Conservation (phyloP, 2,888 invertebrate genomes). For the Drosophila neonasuta region DNA sequence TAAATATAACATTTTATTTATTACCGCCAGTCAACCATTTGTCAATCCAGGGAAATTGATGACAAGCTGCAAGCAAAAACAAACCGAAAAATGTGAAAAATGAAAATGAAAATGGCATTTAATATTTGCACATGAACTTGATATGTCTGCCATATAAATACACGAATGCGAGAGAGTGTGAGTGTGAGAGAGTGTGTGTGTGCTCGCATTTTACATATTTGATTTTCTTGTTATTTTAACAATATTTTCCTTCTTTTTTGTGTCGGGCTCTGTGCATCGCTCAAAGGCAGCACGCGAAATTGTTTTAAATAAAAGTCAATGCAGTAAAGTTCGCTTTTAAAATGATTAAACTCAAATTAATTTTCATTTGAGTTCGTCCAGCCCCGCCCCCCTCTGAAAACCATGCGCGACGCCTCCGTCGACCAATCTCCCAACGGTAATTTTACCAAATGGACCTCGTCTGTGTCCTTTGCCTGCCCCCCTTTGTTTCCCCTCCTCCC, state of each 20-base stretch:
- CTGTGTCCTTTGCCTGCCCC: conserved; percentile 1
- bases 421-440: conserved; percentile 35
- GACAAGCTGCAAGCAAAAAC: conserved; percentile 69
- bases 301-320: conserved; percentile 74
- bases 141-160: conserved; percentile 40
- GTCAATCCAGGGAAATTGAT: conserved; percentile 79
- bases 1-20: conserved; percentile 66
- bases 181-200: conserved; percentile 11
- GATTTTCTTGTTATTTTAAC: conserved; percentile 46
- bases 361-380: conserved; percentile 47
- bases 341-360: conserved; percentile 76
- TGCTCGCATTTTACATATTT: conserved; percentile 44
- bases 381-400: not conserved
- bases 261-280: conserved; percentile 11
- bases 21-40: conserved; percentile 72
- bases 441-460: conserved; percentile 44
- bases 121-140: conserved; percentile 70
- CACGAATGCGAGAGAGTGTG: conserved; percentile 7
- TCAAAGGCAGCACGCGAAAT: conserved; percentile 64
- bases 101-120: conserved; percentile 64
- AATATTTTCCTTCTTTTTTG: conserved; percentile 19
- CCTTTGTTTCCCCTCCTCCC: not conserved
- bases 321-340: conserved; percentile 69
- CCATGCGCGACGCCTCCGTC: not conserved
- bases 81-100: conserved; percentile 36